These are phyloP conservation scores for Harmothoe impar DNA, from an alignment of 2,888 invertebrate species.

Conservation along the genomic window DNA sequence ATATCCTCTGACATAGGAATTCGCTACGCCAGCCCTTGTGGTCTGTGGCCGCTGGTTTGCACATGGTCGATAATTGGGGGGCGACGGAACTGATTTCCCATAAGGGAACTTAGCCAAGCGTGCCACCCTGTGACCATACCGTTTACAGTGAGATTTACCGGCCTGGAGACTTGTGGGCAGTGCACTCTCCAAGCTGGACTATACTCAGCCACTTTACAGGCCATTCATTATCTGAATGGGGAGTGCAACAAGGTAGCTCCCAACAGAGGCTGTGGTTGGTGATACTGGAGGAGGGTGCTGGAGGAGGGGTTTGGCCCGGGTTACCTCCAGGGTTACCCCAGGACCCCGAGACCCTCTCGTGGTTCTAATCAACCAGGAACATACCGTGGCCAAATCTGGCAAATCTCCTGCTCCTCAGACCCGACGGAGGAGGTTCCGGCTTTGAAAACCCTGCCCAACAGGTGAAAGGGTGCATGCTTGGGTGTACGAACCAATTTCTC, in stretches of 20 bases:
- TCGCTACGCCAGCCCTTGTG: too few relatives aligned
- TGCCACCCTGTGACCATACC: background rate
- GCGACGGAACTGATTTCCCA: slow-evolving; percentile 8
- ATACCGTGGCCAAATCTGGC: background rate
- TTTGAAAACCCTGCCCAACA: background rate
- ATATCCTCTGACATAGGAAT: too few relatives aligned
- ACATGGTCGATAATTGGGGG: slow-evolving; percentile 22
- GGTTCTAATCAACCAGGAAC: slow-evolving; percentile 10
- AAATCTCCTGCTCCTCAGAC: background rate
- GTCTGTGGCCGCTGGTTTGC: background rate
- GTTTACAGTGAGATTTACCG: slow-evolving; percentile 10
- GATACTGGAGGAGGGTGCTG: background rate
- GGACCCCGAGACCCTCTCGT: background rate
- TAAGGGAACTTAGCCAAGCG: slow-evolving; percentile 3
- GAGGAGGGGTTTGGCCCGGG: background rate
- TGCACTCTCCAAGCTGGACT: background rate
- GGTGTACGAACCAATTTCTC: background rate
- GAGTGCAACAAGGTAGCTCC: background rate
- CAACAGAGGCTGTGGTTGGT: background rate
- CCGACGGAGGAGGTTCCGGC: background rate
- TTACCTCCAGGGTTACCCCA: background rate
- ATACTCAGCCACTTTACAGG: background rate
- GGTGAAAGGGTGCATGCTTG: background rate
- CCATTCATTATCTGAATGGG: background rate
- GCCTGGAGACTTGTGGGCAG: background rate